phyloP scores from a whole-genome alignment of 2,113 vertebrate genomes.

The Saimiri boliviensis region DNA sequence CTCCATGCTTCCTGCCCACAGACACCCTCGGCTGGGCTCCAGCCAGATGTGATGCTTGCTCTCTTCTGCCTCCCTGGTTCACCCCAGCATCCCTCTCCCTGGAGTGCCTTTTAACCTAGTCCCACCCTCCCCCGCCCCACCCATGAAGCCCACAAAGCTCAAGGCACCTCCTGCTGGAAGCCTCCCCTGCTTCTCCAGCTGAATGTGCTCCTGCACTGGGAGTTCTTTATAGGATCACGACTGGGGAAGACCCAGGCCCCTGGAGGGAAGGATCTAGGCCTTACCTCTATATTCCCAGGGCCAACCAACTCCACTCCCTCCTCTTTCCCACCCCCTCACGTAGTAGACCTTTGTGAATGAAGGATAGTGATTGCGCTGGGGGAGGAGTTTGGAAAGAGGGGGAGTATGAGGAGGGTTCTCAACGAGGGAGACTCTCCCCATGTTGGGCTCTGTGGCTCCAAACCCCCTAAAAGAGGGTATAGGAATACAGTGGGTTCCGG shows the following conservation, averaged over 20 bases:
- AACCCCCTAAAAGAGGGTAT: background rate
- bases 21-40: background rate
- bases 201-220: background rate
- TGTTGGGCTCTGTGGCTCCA: background rate
- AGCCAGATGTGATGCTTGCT: background rate
- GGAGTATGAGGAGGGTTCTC: background rate
- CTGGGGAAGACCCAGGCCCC: background rate
- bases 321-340: too few species aligned
- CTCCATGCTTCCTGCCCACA: conserved; percentile 56
- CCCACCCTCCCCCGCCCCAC: background rate
- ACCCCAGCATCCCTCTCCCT: background rate
- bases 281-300: background rate
- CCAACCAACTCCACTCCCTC: too few species aligned
- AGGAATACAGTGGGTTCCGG: background rate
- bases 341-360: background rate
- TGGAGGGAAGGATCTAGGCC: background rate
- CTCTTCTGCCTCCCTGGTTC: background rate
- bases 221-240: background rate
- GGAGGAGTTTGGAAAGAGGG: background rate
- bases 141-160: background rate
- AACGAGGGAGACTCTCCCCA: background rate
- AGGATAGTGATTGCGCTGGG: background rate
- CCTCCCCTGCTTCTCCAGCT: background rate
- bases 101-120: too few species aligned
- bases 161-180: background rate